Evolutionary conservation across 1,140 invertebrate species (phyloP), one percentile per base, ranked within the genome.

Genomic region (Argopecten irradians): DNA sequence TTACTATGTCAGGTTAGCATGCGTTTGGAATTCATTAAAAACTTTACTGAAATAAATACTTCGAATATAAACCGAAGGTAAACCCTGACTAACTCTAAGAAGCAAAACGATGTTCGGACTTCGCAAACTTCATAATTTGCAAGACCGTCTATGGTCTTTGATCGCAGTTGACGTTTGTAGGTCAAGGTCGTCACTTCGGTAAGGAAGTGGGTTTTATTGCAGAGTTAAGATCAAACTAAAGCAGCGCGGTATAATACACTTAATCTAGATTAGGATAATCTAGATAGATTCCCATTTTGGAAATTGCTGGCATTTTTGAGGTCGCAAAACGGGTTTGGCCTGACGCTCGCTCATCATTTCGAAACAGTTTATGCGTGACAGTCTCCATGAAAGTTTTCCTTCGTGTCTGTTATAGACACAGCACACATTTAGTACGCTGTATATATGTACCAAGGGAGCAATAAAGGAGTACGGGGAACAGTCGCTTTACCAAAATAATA

Each of bases 321-420:
- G 55, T 71, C n/a, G 22, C n/a, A 71, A 16, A 71, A 71, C 36
- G 22, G 43, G 5, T 71, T 71, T 28, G 55, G 22, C 55, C 55
- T 71, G 55, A 71, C 55, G 55, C 55, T 71, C n/a, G n/a, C 55
- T 71, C 55, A 11, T 11, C 55, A 71, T 71, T 71, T 28, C 22
- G 55, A 71, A n/a, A 71, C 55, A 71, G 55, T 71, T 71, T 71
- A 71, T 71, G 55, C 55, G 55, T 71, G 55, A 71, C 55, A 71
- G 55, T n/a, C n/a, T n/a, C 55, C 55, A 71, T 71, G 55, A 71
- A 71, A 71, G 55, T 71, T n/a, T 71, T 71, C 22, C 55, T 3
- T 71, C 55, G 8, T 22, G 55, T 71, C 55, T 71, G 55, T 1
- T 71, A 71, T 71, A 28, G 1, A 71, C 28, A 71, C 55, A 71